Conservation (phyloP, 2,888 invertebrate genomes). For the Cephus spinipes region DNA sequence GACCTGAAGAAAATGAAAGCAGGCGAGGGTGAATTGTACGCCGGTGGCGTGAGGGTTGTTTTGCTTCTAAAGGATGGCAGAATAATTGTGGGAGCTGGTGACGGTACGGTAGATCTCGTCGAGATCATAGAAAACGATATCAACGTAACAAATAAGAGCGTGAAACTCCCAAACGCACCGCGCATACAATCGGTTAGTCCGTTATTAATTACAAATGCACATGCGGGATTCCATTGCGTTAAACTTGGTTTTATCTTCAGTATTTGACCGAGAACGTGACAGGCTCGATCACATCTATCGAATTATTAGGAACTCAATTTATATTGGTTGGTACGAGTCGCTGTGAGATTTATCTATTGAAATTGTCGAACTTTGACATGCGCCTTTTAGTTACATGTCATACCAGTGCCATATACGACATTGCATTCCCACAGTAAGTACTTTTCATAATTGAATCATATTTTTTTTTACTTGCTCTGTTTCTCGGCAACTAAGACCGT, state of each 20-base stretch:
- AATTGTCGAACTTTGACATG: slow-evolving; percentile 75
- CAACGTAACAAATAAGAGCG: slow-evolving; percentile 15
- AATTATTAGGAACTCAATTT: slow-evolving; percentile 71
- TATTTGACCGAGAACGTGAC: slow-evolving; percentile 72
- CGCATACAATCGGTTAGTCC: slow-evolving; percentile 64
- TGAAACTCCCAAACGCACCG: slow-evolving; percentile 50
- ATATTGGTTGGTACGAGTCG: slow-evolving; percentile 81
- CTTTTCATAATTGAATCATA: slow-evolving; percentile 3
- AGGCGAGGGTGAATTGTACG: slow-evolving; percentile 72
- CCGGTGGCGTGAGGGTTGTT: slow-evolving; percentile 75
- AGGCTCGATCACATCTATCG: slow-evolving; percentile 81
- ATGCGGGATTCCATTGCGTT: no score
- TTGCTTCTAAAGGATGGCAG: slow-evolving; percentile 73
- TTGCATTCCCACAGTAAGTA: slow-evolving; percentile 85
- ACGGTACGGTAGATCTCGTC: slow-evolving; percentile 83
- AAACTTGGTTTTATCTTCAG: slow-evolving; percentile 37
- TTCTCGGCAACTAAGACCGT: slow-evolving; percentile 1
- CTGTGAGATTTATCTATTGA: slow-evolving; percentile 86
- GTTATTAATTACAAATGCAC: neutral
- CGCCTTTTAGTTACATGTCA: slow-evolving; percentile 86
- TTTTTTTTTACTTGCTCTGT: slow-evolving; percentile 12
- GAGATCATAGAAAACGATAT: slow-evolving; percentile 62
- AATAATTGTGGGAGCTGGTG: slow-evolving; percentile 85
- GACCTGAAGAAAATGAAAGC: slow-evolving; percentile 68
- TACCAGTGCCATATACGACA: slow-evolving; percentile 80